Percentiles rank a stretch among this genome's conserved stretches.
phyloP scores from a whole-genome alignment of 2,888 invertebrate species.

The Brenthis ino region DNA sequence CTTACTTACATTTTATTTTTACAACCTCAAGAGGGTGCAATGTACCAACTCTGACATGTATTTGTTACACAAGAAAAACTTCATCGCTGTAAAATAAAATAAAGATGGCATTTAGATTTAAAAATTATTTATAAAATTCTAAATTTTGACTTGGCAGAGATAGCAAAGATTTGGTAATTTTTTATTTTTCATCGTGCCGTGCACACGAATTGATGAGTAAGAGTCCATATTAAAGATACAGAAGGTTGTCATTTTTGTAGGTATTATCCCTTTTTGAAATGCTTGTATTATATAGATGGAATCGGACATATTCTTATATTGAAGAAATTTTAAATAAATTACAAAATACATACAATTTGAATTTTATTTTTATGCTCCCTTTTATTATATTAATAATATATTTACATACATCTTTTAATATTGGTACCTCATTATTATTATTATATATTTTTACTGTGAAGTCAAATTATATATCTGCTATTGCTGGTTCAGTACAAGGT shows the following conservation, averaged over 20 bases:
- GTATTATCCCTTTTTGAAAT: conserved; percentile 77
- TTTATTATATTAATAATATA: not conserved
- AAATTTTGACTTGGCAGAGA: not conserved
- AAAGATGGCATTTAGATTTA: not conserved
- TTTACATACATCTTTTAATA: too few species aligned
- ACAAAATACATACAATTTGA: conserved; percentile 52
- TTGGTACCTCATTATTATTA: too few species aligned
- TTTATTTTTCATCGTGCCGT: conserved; percentile 1
- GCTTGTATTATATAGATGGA: conserved; percentile 81
- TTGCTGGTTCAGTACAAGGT: too few species aligned
- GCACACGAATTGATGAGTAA: not conserved
- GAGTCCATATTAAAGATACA: conserved; percentile 53
- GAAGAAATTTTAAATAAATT: conserved; percentile 80
- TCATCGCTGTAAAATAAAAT: conserved; percentile 8
- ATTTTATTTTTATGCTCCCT: conserved; percentile 50
- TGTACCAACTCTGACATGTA: conserved; percentile 38
- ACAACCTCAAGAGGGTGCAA: conserved; percentile 33
- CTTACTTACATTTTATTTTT: conserved; percentile 30
- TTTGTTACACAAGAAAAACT: conserved; percentile 19
- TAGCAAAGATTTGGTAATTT: not conserved
- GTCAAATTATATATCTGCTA: too few species aligned
- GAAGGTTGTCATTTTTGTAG: conserved; percentile 77
- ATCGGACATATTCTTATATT: conserved; percentile 83
- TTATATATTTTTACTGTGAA: too few species aligned
- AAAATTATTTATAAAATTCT: not conserved